Evolutionary conservation across 1,140 invertebrate genomes (phyloP).

Genomic region (Agrypnia vestita): DNA sequence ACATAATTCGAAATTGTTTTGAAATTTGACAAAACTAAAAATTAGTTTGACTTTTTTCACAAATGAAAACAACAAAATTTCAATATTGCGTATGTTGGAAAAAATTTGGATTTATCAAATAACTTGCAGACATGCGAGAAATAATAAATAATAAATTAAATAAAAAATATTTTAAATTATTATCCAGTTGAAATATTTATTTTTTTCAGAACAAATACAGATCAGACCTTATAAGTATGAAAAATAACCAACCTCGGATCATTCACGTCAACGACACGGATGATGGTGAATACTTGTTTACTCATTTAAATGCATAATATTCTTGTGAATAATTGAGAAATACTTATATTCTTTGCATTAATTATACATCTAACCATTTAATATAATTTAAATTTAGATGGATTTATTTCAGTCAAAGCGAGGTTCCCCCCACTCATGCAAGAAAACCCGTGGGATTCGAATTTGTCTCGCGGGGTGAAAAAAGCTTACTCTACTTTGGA

Average conservation of each 20-base stretch:
- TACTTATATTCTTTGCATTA: neutral
- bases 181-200: conserved; percentile 34
- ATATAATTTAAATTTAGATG: conserved; percentile 1
- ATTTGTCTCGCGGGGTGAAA: conserved; percentile 85
- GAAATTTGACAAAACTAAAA: too few relatives aligned
- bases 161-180: too few relatives aligned
- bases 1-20: too few relatives aligned
- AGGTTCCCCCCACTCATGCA: conserved; percentile 84
- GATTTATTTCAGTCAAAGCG: conserved; percentile 70
- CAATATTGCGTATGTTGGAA: neutral
- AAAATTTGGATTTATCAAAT: too few relatives aligned
- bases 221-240: conserved; percentile 64
- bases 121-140: too few relatives aligned
- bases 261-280: conserved; percentile 79
- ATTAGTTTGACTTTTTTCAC: conserved; percentile 41
- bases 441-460: conserved; percentile 85
- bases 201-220: conserved; percentile 72
- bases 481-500: conserved; percentile 85
- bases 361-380: neutral
- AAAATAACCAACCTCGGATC: conserved; percentile 66
- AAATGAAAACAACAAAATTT: neutral
- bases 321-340: neutral
- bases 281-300: conserved; percentile 71
- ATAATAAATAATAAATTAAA: too few relatives aligned
- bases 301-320: neutral